Percentiles rank a stretch among this genome's conserved stretches.
These are phyloP conservation scores for Atherinomorus stipes DNA, from an alignment of 2,113 vertebrate species.

Conservation along the genomic window DNA sequence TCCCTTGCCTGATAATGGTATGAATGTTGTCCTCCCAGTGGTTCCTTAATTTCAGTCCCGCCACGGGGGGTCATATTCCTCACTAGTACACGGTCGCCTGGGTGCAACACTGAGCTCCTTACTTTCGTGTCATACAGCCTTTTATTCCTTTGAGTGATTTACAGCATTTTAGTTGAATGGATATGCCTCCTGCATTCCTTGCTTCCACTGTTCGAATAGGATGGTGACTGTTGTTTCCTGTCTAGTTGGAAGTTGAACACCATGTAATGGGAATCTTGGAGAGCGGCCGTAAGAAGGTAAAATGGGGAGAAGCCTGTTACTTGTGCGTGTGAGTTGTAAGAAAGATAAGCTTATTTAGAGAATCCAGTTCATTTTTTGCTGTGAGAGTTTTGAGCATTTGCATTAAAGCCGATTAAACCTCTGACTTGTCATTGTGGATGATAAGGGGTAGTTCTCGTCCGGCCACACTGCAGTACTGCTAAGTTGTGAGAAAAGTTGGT, in stretches of 20 bases:
- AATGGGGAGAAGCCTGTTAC: slow-evolving; percentile 32
- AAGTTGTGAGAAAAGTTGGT: too few relatives aligned
- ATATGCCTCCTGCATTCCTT: slow-evolving; percentile 11
- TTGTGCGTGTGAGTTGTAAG: slow-evolving; percentile 1
- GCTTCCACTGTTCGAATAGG: neutral
- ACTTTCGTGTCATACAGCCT: slow-evolving; percentile 13
- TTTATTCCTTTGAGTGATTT: slow-evolving; percentile 12
- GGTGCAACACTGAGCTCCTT: slow-evolving; percentile 3
- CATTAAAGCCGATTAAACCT: neutral
- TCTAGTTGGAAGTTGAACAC: slow-evolving; percentile 11
- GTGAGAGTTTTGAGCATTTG: slow-evolving; percentile 30
- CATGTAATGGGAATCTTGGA: slow-evolving; percentile 7
- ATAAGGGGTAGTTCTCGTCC: too few relatives aligned
- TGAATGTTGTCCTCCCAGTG: slow-evolving; percentile 35
- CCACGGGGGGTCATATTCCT: slow-evolving; percentile 5
- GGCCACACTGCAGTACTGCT: too few relatives aligned
- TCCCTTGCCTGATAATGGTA: neutral
- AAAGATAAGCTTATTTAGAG: slow-evolving; percentile 15
- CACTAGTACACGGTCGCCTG: neutral
- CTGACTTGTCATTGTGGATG: neutral
- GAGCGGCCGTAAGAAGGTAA: slow-evolving; percentile 13
- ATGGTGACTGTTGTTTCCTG: neutral
- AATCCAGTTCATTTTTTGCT: slow-evolving; percentile 20
- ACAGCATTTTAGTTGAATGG: neutral
- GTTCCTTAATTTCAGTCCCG: slow-evolving; percentile 16